Base-by-base conservation (phyloP, 1,140 invertebrate genomes). In the Oncopodura yosiiana region DNA sequence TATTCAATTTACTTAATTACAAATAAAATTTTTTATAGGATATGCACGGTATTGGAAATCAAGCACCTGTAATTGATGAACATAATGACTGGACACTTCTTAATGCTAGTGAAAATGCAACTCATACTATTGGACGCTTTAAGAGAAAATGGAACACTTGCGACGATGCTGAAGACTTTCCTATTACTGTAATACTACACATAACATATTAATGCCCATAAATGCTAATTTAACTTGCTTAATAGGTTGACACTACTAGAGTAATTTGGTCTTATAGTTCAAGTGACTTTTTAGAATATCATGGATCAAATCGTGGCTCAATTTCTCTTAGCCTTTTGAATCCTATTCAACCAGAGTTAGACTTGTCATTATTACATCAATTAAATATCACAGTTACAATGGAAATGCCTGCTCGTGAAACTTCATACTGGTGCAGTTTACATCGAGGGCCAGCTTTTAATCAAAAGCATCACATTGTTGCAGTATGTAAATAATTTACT, bases 391-490 rank as follows among this genome's bases (percentile, higher is more conserved):
- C 2, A 14, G 18, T 27, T 5, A 23, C 6, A 3, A 38, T 24
- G 19, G n/a, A 4, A 6, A 14, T 49, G 3, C 53, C 43, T 5
- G 46, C 37, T 19, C 4, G 5, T n/a, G 46, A 84, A 38, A 87
- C 85, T 0, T 69, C 83, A 0, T 89, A 89, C 66, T 88, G 85
- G 85, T 88, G 85, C 67, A 88, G 86, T 71, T 83, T 89, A n/a
- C 84, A 88, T 68, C 82, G 81, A 70, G 78, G 79, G 0, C 85
- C 86, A 0, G 63, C 68, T 0, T 64, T 87, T 2, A 70, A 73
- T 0, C 69, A 68, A 11, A 88, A 87, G 65, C 81, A 87, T 64
- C 86, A 89, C 61, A 86, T 88, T 66, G 78, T 87, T 53, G 86
- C 84, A 50, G 75, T 78, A 67, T 74, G 70, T 68, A 24, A 19